These are phyloP conservation scores for Lasioglossum zephyrum DNA, from an alignment of 2,888 invertebrate species.

Conservation along the genomic window DNA sequence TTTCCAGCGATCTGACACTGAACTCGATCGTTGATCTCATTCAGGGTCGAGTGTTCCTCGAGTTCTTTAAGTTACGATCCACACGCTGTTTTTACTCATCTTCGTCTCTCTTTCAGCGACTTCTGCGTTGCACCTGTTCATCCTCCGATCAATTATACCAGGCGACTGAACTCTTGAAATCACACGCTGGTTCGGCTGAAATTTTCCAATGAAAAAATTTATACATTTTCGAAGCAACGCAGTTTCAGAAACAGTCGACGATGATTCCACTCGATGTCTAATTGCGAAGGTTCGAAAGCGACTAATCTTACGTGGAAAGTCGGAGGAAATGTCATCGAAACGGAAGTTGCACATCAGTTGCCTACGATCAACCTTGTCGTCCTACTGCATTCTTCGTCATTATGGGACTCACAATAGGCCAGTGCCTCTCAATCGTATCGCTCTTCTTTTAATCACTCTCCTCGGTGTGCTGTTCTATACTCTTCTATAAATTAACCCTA, in stretches of 20 bases:
- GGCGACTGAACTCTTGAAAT: not conserved
- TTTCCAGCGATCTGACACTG: constrained; percentile 65
- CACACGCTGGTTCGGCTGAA: no score
- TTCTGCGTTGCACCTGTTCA: not conserved
- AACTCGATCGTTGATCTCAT: constrained; percentile 64
- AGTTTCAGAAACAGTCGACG: not conserved
- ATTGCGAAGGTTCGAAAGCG: not conserved
- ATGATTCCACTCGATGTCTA: not conserved
- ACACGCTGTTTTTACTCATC: constrained; percentile 22
- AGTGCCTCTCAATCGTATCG: constrained; percentile 21
- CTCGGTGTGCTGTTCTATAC: no score
- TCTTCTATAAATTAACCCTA: no score
- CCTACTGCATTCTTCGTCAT: constrained; percentile 40
- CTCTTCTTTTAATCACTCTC: not conserved
- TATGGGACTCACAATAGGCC: constrained; percentile 29
- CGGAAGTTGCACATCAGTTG: constrained; percentile 53
- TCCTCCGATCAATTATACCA: no score
- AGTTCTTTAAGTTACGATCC: constrained; percentile 50
- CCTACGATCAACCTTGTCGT: constrained; percentile 27
- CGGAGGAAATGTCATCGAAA: constrained; percentile 40
- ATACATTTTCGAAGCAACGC: not conserved
- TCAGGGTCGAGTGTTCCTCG: constrained; percentile 62
- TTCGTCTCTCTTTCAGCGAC: constrained; percentile 29
- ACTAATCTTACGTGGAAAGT: constrained; percentile 17
- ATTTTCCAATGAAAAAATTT: no score